Conservation (phyloP, 2,888 invertebrate genomes). For the Dermolepida albohirtum region DNA sequence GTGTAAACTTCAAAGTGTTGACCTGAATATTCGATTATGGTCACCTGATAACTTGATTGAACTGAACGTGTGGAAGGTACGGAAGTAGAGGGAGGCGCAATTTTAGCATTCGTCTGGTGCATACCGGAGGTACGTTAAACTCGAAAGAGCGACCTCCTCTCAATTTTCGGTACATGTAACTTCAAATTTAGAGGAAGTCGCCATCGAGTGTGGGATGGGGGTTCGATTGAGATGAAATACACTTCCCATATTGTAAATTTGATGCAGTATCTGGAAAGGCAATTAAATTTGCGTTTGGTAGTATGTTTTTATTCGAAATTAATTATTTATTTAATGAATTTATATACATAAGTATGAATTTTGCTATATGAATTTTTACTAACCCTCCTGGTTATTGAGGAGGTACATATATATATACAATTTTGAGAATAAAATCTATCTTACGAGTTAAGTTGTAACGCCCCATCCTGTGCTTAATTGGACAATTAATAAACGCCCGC, state of each 20-base stretch:
- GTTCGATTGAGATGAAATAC: neutral
- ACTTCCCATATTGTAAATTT: constrained; percentile 9
- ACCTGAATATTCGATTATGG: constrained; percentile 40
- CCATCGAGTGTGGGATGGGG: constrained; percentile 5
- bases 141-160: constrained; percentile 1
- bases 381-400: too few relatives aligned
- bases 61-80: constrained; percentile 23
- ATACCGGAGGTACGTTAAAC: constrained; percentile 2
- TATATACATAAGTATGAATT: too few relatives aligned
- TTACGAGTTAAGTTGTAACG: too few relatives aligned
- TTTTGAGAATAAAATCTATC: too few relatives aligned
- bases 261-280: neutral
- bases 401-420: too few relatives aligned
- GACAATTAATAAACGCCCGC: too few relatives aligned
- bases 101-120: constrained; percentile 8
- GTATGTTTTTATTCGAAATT: too few relatives aligned
- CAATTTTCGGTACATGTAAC: constrained; percentile 23
- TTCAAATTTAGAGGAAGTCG: constrained; percentile 13
- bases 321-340: too few relatives aligned
- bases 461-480: too few relatives aligned
- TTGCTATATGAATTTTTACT: too few relatives aligned
- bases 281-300: too few relatives aligned
- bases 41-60: constrained; percentile 42
- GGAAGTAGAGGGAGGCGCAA: constrained; percentile 3
- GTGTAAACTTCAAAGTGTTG: constrained; percentile 33